Percentiles rank a stretch among this genome's conserved stretches.
Evolutionary conservation across 2,797 vertebrate genomes (phyloP).

Genomic region (Podargus strigoides): DNA sequence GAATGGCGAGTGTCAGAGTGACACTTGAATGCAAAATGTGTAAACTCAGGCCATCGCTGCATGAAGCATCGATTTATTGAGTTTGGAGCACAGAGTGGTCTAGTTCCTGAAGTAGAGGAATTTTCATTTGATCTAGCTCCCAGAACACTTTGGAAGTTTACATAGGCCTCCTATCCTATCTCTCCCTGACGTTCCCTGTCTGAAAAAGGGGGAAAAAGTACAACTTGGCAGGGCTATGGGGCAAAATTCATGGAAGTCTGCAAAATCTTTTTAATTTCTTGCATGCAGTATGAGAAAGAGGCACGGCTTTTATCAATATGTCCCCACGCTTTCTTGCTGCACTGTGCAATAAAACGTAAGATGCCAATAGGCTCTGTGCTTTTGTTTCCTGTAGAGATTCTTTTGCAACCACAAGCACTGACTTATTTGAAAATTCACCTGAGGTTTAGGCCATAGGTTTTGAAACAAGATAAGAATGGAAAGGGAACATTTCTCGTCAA

Average conservation of each 20-base stretch:
- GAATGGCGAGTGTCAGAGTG: not conserved
- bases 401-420: not conserved
- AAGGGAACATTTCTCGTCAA: constrained; percentile 1
- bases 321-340: not conserved
- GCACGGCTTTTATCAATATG: not conserved
- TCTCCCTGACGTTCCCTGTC: not conserved
- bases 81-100: not conserved
- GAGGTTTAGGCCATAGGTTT: constrained; percentile 5
- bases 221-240: not conserved
- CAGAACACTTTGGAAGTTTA: not conserved
- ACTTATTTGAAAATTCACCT: constrained; percentile 26
- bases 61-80: not conserved
- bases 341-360: not conserved
- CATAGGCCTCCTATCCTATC: not conserved
- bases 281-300: not conserved
- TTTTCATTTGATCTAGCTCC: not conserved
- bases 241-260: not conserved
- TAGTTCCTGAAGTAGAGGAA: not conserved
- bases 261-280: not conserved
- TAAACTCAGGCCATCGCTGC: not conserved
- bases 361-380: accelerated
- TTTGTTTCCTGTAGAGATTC: not conserved
- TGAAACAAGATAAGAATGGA: constrained; percentile 34
- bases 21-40: not conserved
- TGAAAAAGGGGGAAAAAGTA: not conserved